A percentile compares a stretch with the other conserved stretches of the same genome.
These are phyloP conservation scores for Xylophagus ater DNA, from an alignment of 2,888 invertebrate species.

Conservation along the genomic window DNA sequence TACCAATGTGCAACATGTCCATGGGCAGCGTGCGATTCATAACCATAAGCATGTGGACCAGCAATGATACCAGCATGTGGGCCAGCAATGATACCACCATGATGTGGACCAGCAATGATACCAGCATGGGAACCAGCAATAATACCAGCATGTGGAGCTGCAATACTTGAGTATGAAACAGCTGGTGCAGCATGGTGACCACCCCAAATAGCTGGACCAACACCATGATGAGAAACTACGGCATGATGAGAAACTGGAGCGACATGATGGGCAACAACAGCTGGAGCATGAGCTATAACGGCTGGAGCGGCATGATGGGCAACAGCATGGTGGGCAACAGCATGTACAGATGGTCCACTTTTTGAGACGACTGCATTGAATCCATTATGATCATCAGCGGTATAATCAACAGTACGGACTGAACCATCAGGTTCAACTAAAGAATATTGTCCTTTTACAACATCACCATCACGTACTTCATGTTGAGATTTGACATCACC, in stretches of 20 bases:
- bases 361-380: conserved; percentile 40
- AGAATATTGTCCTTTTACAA: conserved; percentile 40
- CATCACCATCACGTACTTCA: conserved; percentile 39
- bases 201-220: conserved; percentile 17
- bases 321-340: conserved; percentile 13
- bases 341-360: conserved; percentile 35
- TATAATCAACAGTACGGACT: conserved; percentile 40
- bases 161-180: conserved; percentile 4
- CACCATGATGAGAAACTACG: conserved; percentile 13
- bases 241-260: conserved; percentile 27
- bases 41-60: conserved; percentile 28
- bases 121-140: conserved; percentile 24
- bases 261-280: conserved; percentile 31
- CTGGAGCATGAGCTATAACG: conserved; percentile 21
- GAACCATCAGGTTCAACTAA: conserved; percentile 40
- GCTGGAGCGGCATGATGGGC: conserved; percentile 8
- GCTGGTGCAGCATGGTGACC: conserved; percentile 9
- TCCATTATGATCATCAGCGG: conserved; percentile 39
- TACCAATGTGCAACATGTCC: conserved; percentile 32
- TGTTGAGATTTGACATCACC: conserved; percentile 40
- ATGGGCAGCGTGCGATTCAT: conserved; percentile 31
- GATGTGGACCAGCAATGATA: conserved; percentile 25
- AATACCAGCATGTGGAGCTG: conserved; percentile 21
- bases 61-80: conserved; percentile 25
- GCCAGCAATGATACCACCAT: conserved; percentile 30